phyloP scores from a whole-genome alignment of 1,140 invertebrate species.

The Drosophila simulans region DNA sequence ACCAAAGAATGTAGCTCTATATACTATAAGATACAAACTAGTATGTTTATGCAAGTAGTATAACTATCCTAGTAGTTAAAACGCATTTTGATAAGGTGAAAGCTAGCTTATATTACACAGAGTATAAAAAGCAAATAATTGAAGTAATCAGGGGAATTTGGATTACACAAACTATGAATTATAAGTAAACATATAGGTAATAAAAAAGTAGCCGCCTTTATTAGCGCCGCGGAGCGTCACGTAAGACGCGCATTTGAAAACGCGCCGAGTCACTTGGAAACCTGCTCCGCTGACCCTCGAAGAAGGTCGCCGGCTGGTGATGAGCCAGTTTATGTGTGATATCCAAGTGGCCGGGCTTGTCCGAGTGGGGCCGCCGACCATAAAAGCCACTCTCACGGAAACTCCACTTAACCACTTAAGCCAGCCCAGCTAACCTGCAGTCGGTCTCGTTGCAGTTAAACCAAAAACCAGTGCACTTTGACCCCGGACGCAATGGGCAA shows the following conservation, averaged over 20 bases:
- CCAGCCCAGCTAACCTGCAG: constrained; percentile 37
- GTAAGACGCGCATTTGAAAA: constrained; percentile 55
- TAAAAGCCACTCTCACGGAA: constrained; percentile 51
- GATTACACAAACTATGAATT: constrained; percentile 11
- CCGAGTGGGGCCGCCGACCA: constrained; percentile 13
- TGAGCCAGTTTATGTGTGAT: constrained; percentile 47
- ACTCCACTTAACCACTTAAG: constrained; percentile 18
- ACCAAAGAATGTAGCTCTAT: too few species aligned
- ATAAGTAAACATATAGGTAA: constrained; percentile 5
- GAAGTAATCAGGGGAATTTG: constrained; percentile 19
- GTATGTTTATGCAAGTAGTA: too few species aligned
- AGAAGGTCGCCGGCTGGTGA: constrained; percentile 63
- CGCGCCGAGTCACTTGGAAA: constrained; percentile 58
- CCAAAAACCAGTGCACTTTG: constrained; percentile 25
- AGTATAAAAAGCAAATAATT: constrained; percentile 1
- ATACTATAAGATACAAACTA: too few species aligned
- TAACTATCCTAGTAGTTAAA: not conserved
- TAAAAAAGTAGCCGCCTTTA: constrained; percentile 28
- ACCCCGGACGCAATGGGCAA: constrained; percentile 50
- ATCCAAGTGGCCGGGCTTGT: constrained; percentile 20
- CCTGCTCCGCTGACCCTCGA: constrained; percentile 56
- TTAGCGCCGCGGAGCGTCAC: constrained; percentile 42
- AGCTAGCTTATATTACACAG: not conserved
- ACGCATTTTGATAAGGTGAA: not conserved
- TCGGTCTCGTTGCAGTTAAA: constrained; percentile 39